Evolutionary conservation across 2,888 invertebrate species (phyloP), one percentile per base, ranked within the genome.

Genomic region (Prosopocoilus inquinatus): DNA sequence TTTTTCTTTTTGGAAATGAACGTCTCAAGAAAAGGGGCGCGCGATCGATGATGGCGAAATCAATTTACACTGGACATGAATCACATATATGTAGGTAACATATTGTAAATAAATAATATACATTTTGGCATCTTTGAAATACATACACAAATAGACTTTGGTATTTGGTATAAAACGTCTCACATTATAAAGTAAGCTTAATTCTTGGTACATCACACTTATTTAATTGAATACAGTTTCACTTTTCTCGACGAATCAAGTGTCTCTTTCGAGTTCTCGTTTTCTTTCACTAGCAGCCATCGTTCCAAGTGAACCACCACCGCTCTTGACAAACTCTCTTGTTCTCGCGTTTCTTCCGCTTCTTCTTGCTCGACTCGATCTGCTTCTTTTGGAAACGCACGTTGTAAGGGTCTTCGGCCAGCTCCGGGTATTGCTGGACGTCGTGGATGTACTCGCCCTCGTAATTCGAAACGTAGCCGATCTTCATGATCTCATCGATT

Each of bases 361-460:
- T 81, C 59, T 88, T 85, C 74, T 88, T 87, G 58, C 86, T 83
- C 65, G 86, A 83, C 62, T 88, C 87, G 32, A 83, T 81, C 68
- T 89, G 86, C 77, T 90, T 90, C 79, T 92, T 93, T 39, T 90
- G 84, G 75, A 95, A 94, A 71, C 90, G 86, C 60, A 97, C 87
- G 79, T 96, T 96, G 80, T 92, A 94, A 5, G 95, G 96, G 80
- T 96, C 96, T 79, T 96, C 96, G 50, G 96, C 93, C 50, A 96
- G 82, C 75, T 96, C 94, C 0, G 96, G 95, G 79, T 94, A 96
- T 57, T 87, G 81, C 67, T 89, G 87, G 33, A 94, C 90, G 73
- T 94, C 93, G 78, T 95, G 94, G 65, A 92, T 88, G 79, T 94
- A 96, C 72, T 94, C 91, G 56, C 91, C 93, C 70, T 94, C 92